Evolutionary conservation across 1,140 invertebrate genomes (phyloP), one percentile per base, ranked within the genome.

Genomic region (Drosophila azteca): DNA sequence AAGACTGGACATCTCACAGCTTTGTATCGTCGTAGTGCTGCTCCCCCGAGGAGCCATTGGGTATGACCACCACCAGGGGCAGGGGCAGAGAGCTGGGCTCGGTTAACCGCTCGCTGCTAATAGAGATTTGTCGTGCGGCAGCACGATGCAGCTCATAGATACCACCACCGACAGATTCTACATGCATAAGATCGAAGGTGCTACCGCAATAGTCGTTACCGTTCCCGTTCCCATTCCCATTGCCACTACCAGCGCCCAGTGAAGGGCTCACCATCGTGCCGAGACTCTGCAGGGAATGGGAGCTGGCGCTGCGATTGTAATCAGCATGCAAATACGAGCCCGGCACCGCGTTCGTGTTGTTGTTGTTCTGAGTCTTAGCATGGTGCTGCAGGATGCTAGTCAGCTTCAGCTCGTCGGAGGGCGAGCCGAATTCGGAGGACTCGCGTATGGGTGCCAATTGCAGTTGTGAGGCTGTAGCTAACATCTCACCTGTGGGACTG

Each of bases 401-500:
- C 48, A 70, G 52, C 67, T 72, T 76, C 55, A 69, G 80, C 45
- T 91, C 90, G 73, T 91, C 90, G 53, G 73, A 87, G 17, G 91
- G 90, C 61, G 89, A 92, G 75, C 90, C 89, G 73, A 91, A 91
- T 79, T 92, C 91, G 63, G 91, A 91, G 29, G 77, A 77, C 53
- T 92, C 91, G 70, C 90, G 79, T 64, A 92, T 92, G 58, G 91
- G 91, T 84, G 90, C 90, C 90, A 92, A 91, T 77, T 91, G 90
- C 62, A 90, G 79, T 84, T 92, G 90, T 77, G 90, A 79, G 52
- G 76, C 81, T 77, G 89, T 79, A 78, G 88, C 88, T 81, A 91
- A 81, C 88, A 91, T 91, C 91, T 92, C 91, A 92, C 91, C 91
- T 92, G 91, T 90, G 78, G 91, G 91, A 72, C 91, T 91, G 29